phyloP scores from a whole-genome alignment of 2,888 invertebrate genomes.

The Lutraria lutraria region DNA sequence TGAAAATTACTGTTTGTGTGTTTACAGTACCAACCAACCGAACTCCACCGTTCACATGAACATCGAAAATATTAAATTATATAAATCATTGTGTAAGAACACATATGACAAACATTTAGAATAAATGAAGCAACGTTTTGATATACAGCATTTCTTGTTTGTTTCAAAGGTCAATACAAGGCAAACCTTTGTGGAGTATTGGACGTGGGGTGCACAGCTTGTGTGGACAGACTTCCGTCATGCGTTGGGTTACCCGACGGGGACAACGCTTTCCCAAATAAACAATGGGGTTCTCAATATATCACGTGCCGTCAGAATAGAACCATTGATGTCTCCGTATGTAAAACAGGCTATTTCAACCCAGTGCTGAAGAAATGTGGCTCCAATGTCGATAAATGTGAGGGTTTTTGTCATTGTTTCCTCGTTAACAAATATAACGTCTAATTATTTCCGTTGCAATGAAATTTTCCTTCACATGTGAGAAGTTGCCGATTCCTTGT shows the following conservation, averaged over 20 bases:
- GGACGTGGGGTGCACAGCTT: conserved; percentile 64
- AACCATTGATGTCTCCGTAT: conserved; percentile 63
- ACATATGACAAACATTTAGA: too few species aligned
- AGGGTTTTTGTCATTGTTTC: conserved; percentile 8
- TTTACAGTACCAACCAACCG: too few species aligned
- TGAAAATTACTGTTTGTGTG: too few species aligned
- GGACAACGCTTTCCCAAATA: conserved; percentile 59
- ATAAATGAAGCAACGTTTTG: too few species aligned
- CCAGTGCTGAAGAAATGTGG: conserved; percentile 67
- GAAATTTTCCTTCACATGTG: too few species aligned
- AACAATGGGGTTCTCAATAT: conserved; percentile 57
- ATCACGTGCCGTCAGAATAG: conserved; percentile 68
- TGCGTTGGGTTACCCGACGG: conserved; percentile 72
- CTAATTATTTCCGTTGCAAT: too few species aligned
- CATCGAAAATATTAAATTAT: too few species aligned
- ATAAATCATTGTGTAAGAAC: too few species aligned
- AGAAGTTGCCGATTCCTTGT: too few species aligned
- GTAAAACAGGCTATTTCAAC: conserved; percentile 73
- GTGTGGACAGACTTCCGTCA: conserved; percentile 67
- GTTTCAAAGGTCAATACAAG: conserved; percentile 75
- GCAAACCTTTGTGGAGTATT: conserved; percentile 64
- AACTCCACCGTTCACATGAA: too few species aligned
- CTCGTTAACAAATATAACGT: too few species aligned
- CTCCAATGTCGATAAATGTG: conserved; percentile 57
- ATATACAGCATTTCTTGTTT: too few species aligned